These are phyloP conservation scores for Drosophila ercepeae DNA, from an alignment of 1,140 invertebrate species.

Conservation along the genomic window DNA sequence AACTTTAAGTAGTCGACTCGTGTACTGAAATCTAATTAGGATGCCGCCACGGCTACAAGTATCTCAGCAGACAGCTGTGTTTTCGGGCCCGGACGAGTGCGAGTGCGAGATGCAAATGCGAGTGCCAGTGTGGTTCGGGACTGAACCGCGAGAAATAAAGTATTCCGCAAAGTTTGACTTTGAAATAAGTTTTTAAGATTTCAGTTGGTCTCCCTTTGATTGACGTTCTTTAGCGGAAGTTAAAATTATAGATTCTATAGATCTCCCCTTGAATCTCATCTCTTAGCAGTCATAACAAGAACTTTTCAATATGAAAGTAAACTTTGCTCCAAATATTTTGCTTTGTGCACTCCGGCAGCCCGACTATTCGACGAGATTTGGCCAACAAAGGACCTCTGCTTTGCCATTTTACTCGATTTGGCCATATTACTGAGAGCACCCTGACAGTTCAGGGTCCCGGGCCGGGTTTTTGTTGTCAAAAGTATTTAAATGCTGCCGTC, in stretches of 20 bases:
- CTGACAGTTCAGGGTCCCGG: constrained; percentile 39
- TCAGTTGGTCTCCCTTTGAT: too few relatives aligned
- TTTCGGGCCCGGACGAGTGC: constrained; percentile 30
- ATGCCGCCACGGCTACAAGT: constrained; percentile 52
- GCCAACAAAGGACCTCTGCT: constrained; percentile 53
- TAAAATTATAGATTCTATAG: too few relatives aligned
- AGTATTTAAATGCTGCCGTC: constrained; percentile 75
- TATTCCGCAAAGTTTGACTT: too few relatives aligned
- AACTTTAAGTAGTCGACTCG: constrained; percentile 81
- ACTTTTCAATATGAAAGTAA: neutral
- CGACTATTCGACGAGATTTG: constrained; percentile 15
- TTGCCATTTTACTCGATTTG: constrained; percentile 52
- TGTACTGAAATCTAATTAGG: constrained; percentile 83
- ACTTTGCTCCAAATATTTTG: neutral
- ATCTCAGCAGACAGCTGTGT: constrained; percentile 49
- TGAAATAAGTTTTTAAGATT: neutral
- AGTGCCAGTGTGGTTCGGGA: neutral
- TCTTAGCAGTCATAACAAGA: neutral
- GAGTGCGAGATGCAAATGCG: constrained; percentile 44
- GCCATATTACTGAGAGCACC: constrained; percentile 39
- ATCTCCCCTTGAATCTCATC: neutral
- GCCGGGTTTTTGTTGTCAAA: constrained; percentile 63
- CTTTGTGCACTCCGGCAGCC: constrained; percentile 4
- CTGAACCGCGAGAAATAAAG: constrained; percentile 3
- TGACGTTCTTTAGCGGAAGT: too few relatives aligned